A percentile compares a stretch with the other conserved stretches of the same genome.
phyloP scores from a whole-genome alignment of 2,888 invertebrate genomes.

The Machimus atricapillus region DNA sequence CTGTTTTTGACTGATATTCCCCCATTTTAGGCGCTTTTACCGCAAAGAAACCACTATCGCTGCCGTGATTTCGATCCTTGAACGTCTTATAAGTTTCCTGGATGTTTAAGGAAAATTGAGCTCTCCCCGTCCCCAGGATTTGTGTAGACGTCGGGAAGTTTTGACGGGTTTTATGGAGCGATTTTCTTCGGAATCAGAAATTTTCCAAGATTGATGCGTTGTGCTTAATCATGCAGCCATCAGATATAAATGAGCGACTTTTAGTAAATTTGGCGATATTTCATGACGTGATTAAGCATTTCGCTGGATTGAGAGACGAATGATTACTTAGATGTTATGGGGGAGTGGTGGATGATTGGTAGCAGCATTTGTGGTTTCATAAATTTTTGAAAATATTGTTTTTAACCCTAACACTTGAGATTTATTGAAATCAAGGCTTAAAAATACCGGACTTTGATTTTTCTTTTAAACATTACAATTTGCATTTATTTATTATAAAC shows the following conservation, averaged over 20 bases:
- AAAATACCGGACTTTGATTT: too few species aligned
- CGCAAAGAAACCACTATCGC: neutral
- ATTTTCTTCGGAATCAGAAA: neutral
- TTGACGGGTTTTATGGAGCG: conserved; percentile 23
- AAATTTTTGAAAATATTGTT: neutral
- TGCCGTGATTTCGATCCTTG: neutral
- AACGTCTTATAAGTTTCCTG: neutral
- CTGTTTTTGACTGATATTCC: conserved; percentile 2
- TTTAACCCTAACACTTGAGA: too few species aligned
- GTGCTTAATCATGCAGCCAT: conserved; percentile 6
- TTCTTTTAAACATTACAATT: too few species aligned
- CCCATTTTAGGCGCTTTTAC: neutral
- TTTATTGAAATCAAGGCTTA: too few species aligned
- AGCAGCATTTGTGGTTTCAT: neutral
- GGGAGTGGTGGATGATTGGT: neutral
- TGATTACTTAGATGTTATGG: neutral
- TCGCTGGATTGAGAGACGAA: neutral
- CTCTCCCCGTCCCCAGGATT: neutral
- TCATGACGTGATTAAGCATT: neutral
- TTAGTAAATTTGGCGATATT: conserved; percentile 26
- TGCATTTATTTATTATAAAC: too few species aligned
- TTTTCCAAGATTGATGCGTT: neutral
- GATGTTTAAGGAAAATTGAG: neutral
- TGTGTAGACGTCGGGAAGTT: conserved; percentile 19
- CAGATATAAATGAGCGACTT: conserved; percentile 5